Percentiles rank a stretch among this genome's conserved stretches.
Evolutionary conservation across 2,888 invertebrate species (phyloP).

Genomic region (Minunthozetes semirufus): DNA sequence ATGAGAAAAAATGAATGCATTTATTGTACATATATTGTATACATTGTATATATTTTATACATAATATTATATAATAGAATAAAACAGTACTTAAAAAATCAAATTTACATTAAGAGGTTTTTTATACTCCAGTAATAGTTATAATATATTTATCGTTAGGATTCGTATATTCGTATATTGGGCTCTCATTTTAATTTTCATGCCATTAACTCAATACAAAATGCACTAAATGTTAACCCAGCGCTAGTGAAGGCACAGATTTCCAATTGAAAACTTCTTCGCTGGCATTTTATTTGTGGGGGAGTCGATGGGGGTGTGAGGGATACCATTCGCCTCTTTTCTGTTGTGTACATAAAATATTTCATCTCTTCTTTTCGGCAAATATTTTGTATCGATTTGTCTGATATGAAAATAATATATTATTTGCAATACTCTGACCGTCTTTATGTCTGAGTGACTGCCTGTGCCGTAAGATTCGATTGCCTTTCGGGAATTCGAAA

Average conservation of each 20-base stretch:
- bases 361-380: background rate
- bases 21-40: too few species aligned
- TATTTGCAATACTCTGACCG: background rate
- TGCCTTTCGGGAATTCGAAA: background rate
- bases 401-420: background rate
- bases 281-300: background rate
- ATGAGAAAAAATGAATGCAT: background rate
- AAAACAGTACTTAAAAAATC: constrained; percentile 28
- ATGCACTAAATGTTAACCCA: constrained; percentile 4
- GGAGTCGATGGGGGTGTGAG: background rate
- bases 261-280: too few species aligned
- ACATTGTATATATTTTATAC: too few species aligned
- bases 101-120: constrained; percentile 24
- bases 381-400: constrained; percentile 10
- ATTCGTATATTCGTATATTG: background rate
- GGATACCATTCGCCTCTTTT: background rate
- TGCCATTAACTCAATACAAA: constrained; percentile 27
- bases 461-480: background rate
- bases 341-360: constrained; percentile 4
- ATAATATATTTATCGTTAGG: background rate
- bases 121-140: constrained; percentile 10
- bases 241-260: background rate
- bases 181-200: constrained; percentile 25
- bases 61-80: constrained; percentile 19
- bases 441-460: background rate